Base-by-base conservation (phyloP, 2,113 vertebrate genomes). In the Phocoena phocoena region DNA sequence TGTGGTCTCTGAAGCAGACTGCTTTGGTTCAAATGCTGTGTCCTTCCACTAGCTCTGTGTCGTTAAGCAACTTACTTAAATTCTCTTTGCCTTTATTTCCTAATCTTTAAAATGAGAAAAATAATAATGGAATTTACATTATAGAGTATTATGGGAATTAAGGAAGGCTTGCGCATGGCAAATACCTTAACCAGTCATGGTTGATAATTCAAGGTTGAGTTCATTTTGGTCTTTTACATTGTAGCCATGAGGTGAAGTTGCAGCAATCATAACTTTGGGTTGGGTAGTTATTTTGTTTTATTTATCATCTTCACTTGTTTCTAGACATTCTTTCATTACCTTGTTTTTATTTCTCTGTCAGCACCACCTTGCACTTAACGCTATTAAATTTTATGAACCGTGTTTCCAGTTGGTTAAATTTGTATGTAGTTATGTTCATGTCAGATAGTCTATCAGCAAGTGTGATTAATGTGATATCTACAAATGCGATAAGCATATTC, bases 331-430 rank as follows among this genome's bases (percentile, higher is more conserved):
- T 85, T 83, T 82, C 26, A n/a, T 93, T 55, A 38, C 3, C 53
- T 76, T 71, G 1, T 41, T 93, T 92, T 95, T 41, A 85, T 73
- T 96, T 95, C 71, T 33, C 10, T 81, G 7, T 82, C 44, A 90
- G 41, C 88, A 62, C 8, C 67, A 31, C 4, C n/a, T 91, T 94
- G 25, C 2, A 71, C 47, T 91, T 95, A 89, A 67, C 28, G 21
- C 60, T 86, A 47, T 33, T 96, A 81, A 79, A 33, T 95, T 96
- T 97, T 95, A 89, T 91, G 62, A 97, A 77, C 70, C 13, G 17
- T 68, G 6, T 81, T 95, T 84, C 53, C 58, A 90, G 38, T 92
- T 96, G 44, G 15, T 92, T 96, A 96, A 73, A 92, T 95, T 84
- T 86, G 31, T 95, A 79, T 84, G 25, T 50, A 71, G 44, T 55